Evolutionary conservation across 2,888 invertebrate species (phyloP).

Genomic region (Drosophila picticornis): DNA sequence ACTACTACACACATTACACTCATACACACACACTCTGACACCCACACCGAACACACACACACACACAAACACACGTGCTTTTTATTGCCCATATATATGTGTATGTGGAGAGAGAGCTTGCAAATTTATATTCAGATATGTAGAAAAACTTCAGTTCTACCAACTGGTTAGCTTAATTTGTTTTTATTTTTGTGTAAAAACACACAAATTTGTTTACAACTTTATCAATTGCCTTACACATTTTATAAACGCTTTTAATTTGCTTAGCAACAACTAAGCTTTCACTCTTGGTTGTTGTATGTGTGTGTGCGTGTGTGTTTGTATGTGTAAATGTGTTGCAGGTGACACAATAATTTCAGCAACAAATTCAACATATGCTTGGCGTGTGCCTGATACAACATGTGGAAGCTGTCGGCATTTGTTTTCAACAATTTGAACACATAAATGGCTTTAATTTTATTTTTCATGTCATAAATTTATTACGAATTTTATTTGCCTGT

Average conservation of each 20-base stretch:
- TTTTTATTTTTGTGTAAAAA: constrained; percentile 23
- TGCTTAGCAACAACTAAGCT: constrained; percentile 43
- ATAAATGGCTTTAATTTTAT: neutral
- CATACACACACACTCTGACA: constrained; percentile 10
- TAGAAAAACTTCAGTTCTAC: constrained; percentile 22
- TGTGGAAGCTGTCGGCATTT: neutral
- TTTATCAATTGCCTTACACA: constrained; percentile 47
- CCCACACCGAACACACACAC: constrained; percentile 4
- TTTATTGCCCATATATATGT: constrained; percentile 57
- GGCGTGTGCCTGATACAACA: constrained; percentile 4
- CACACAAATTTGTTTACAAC: constrained; percentile 31
- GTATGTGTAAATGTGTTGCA: neutral
- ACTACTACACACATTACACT: no score
- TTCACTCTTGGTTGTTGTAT: constrained; percentile 29
- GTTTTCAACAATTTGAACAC: neutral
- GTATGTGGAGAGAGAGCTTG: constrained; percentile 39
- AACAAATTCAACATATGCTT: constrained; percentile 2
- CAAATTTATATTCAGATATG: constrained; percentile 20
- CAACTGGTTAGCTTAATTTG: constrained; percentile 37
- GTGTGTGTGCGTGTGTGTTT: constrained; percentile 5
- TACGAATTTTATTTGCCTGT: neutral
- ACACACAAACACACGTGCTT: constrained; percentile 49
- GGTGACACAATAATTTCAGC: constrained; percentile 4
- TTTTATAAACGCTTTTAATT: constrained; percentile 32
- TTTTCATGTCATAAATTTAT: neutral